These are phyloP conservation scores for Cygnus olor DNA, from an alignment of 2,797 vertebrate genomes.

Conservation along the genomic window DNA sequence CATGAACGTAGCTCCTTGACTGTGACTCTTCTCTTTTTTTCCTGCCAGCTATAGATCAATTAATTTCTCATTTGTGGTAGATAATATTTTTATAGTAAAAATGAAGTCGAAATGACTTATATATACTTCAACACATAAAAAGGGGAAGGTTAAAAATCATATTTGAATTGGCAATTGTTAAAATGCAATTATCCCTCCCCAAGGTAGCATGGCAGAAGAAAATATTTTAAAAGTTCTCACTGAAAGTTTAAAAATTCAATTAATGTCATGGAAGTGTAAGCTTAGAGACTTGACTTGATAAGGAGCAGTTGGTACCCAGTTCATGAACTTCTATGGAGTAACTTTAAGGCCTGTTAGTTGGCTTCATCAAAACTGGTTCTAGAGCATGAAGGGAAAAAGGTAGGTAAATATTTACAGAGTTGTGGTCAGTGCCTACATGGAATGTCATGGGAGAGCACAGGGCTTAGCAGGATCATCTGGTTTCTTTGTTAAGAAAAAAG, in stretches of 20 bases:
- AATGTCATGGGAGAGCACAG: background rate
- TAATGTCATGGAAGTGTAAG: constrained; percentile 70
- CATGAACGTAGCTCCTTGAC: constrained; percentile 60
- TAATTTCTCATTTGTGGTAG: constrained; percentile 76
- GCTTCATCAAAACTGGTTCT: background rate
- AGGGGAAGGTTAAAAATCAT: constrained; percentile 77
- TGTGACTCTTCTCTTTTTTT: constrained; percentile 41
- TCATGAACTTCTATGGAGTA: background rate
- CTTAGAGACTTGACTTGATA: constrained; percentile 24
- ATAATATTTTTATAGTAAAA: constrained; percentile 79
- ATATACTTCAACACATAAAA: constrained; percentile 72
- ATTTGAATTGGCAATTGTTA: constrained; percentile 75
- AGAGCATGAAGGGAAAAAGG: background rate
- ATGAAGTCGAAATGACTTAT: constrained; percentile 75
- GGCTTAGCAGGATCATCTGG: background rate
- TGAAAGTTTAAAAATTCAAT: constrained; percentile 77
- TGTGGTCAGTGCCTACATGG: background rate
- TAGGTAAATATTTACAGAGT: background rate
- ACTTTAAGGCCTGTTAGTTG: background rate
- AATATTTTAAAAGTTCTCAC: constrained; percentile 74
- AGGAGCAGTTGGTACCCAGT: constrained; percentile 2
- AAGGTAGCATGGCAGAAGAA: constrained; percentile 74
- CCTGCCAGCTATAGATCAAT: constrained; percentile 66
- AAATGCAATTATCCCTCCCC: constrained; percentile 77
- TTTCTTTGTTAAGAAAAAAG: background rate